Conservation (phyloP, 1,140 invertebrate species). For the Macrobrachium nipponense region DNA sequence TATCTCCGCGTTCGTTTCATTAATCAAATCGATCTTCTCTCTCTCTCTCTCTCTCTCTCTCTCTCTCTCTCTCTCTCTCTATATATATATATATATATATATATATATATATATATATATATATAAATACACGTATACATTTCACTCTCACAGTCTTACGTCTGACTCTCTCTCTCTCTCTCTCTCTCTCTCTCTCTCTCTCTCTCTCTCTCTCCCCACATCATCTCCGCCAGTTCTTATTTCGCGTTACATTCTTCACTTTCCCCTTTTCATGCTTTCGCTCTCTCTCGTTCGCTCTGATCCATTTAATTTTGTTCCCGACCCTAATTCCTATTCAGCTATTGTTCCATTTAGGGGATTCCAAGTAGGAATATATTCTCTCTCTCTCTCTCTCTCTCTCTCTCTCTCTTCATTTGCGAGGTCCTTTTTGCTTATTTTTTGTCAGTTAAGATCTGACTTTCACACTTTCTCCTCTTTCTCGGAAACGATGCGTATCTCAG, state of each 20-base stretch:
- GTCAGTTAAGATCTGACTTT: too few relatives aligned
- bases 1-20: neutral
- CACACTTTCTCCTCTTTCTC: too few relatives aligned
- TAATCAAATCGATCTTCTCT: neutral
- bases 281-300: neutral
- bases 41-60: neutral
- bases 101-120: neutral
- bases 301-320: neutral
- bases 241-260: neutral
- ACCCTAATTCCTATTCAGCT: too few relatives aligned
- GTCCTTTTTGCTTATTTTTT: too few relatives aligned
- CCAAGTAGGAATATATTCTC: too few relatives aligned
- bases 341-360: too few relatives aligned
- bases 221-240: neutral
- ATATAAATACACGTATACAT: neutral
- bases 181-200: constrained; percentile 10
- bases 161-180: constrained; percentile 13
- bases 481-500: too few relatives aligned
- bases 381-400: too few relatives aligned
- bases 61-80: neutral
- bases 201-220: constrained; percentile 7
- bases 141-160: neutral
- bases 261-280: neutral
- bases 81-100: neutral
- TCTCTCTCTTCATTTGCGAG: too few relatives aligned